phyloP scores from a whole-genome alignment of 2,113 vertebrate genomes.

The Microcebus lehilahytsara region DNA sequence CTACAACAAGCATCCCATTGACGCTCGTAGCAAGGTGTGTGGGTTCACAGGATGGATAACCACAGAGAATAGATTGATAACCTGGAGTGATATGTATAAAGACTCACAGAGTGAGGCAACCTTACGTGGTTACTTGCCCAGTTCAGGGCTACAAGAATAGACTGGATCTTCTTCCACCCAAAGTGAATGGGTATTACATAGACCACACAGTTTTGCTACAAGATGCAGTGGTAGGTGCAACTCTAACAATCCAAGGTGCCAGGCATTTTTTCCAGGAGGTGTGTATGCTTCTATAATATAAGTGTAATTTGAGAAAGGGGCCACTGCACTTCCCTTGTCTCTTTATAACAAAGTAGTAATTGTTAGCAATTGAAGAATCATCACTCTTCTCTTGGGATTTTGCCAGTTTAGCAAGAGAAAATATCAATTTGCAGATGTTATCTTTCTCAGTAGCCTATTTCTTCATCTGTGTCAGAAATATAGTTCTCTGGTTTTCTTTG shows the following conservation, averaged over 20 bases:
- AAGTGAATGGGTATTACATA: not conserved
- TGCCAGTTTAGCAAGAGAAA: slow-evolving; percentile 68
- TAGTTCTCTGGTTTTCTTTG: slow-evolving; percentile 32
- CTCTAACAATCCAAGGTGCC: not conserved
- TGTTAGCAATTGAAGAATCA: slow-evolving; percentile 66
- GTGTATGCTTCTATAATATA: not conserved
- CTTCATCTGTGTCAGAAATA: slow-evolving; percentile 60
- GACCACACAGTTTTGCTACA: not conserved
- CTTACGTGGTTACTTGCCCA: not conserved
- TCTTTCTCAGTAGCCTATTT: slow-evolving; percentile 53
- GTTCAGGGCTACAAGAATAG: not conserved
- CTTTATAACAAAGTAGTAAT: slow-evolving; percentile 71
- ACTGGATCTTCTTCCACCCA: not conserved
- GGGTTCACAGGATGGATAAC: not conserved
- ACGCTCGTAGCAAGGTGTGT: slow-evolving; percentile 20
- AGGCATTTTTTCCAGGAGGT: slow-evolving; percentile 10
- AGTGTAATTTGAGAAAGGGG: slow-evolving; percentile 55
- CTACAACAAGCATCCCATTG: slow-evolving; percentile 33
- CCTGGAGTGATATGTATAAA: not conserved
- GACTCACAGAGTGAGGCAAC: not conserved
- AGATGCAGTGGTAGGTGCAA: not conserved
- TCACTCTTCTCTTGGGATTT: slow-evolving; percentile 56
- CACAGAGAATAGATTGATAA: not conserved
- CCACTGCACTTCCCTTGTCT: not conserved
- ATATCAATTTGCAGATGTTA: slow-evolving; percentile 71